These are phyloP conservation scores for Holacanthella duospinosa DNA, from an alignment of 2,888 invertebrate genomes.

Conservation along the genomic window DNA sequence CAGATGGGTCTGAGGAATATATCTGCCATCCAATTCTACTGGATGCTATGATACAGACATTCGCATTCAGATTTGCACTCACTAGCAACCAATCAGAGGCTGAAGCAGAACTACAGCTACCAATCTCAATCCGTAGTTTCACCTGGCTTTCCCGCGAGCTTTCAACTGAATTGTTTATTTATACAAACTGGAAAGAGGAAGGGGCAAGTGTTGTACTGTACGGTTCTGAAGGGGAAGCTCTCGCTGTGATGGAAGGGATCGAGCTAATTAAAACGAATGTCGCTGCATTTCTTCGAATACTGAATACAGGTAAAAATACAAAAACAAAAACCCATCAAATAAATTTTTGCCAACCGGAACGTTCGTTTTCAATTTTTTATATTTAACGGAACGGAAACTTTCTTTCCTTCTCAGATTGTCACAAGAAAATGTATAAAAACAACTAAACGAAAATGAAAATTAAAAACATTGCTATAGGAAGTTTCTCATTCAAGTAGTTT, in stretches of 20 bases:
- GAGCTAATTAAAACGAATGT: slow-evolving; percentile 3
- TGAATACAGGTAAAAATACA: background rate
- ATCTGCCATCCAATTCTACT: slow-evolving; percentile 19
- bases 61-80: background rate
- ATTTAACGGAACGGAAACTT: too few species aligned
- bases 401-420: too few species aligned
- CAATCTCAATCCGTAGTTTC: slow-evolving; percentile 20
- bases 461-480: too few species aligned
- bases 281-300: background rate
- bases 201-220: background rate
- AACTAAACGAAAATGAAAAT: too few species aligned
- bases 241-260: slow-evolving; percentile 8
- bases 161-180: slow-evolving; percentile 11
- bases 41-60: slow-evolving; percentile 26
- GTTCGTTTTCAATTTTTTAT: too few species aligned
- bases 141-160: slow-evolving; percentile 14
- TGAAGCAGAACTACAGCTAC: slow-evolving; percentile 19
- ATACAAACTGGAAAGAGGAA: slow-evolving; percentile 12
- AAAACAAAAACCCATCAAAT: too few species aligned
- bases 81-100: slow-evolving; percentile 14
- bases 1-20: slow-evolving; percentile 9
- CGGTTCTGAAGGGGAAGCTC: background rate
- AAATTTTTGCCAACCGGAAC: too few species aligned
- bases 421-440: too few species aligned
- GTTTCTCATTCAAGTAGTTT: too few species aligned